Percentiles rank a stretch among this genome's conserved stretches.
These are phyloP conservation scores for Grallaria varia DNA, from an alignment of 2,113 vertebrate genomes.

Conservation along the genomic window DNA sequence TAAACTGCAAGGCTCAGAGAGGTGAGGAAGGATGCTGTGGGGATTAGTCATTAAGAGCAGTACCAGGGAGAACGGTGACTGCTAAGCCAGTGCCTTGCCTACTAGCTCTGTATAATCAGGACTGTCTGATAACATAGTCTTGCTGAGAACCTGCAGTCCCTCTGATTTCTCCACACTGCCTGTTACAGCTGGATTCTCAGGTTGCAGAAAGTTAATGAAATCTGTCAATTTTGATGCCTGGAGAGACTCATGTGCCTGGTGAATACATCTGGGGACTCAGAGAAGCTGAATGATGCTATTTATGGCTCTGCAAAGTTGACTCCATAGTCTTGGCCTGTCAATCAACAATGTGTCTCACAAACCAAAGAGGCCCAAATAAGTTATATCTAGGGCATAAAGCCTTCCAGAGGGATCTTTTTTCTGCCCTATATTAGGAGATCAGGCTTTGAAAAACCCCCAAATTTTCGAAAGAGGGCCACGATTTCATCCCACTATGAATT, in stretches of 20 bases:
- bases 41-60: slow-evolving; percentile 34
- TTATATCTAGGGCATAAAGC: background rate
- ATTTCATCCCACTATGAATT: background rate
- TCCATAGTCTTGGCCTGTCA: background rate
- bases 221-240: slow-evolving; percentile 34
- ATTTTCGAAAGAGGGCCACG: background rate
- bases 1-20: slow-evolving; percentile 29
- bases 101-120: background rate
- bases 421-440: background rate
- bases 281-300: slow-evolving; percentile 36
- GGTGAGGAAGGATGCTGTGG: slow-evolving; percentile 25
- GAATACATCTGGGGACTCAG: background rate
- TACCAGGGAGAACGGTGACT: background rate
- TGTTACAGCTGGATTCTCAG: slow-evolving; percentile 33
- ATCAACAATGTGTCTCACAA: background rate
- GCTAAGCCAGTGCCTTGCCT: slow-evolving; percentile 23
- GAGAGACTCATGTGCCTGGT: background rate
- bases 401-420: background rate
- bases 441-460: background rate
- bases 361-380: slow-evolving; percentile 1
- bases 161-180: background rate
- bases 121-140: slow-evolving; percentile 15
- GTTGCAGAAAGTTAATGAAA: slow-evolving; percentile 54
- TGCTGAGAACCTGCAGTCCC: background rate
- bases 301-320: background rate